These are phyloP conservation scores for Heteromyza rotundicornis DNA, from an alignment of 2,888 invertebrate species.

Conservation along the genomic window DNA sequence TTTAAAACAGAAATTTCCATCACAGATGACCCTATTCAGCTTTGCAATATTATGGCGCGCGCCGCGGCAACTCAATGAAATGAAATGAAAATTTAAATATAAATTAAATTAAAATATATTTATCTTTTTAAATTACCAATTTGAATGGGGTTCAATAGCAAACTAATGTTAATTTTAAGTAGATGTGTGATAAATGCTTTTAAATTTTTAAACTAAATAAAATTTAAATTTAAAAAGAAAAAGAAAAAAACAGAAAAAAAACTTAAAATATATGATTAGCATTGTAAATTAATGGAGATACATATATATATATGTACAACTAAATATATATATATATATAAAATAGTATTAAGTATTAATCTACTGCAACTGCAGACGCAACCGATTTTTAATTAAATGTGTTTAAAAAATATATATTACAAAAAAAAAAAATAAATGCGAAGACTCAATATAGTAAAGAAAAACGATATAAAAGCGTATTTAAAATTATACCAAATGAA, in stretches of 20 bases:
- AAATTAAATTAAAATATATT: neutral
- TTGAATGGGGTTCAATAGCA: slow-evolving; percentile 1
- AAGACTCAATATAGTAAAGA: no score
- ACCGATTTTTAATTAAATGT: neutral
- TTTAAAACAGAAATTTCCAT: no score
- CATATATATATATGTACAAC: slow-evolving; percentile 1
- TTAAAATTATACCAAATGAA: no score
- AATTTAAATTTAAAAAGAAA: neutral
- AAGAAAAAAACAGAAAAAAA: neutral
- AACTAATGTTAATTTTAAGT: slow-evolving; percentile 18
- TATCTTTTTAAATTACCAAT: neutral
- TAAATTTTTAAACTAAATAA: slow-evolving; percentile 1
- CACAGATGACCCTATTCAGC: no score
- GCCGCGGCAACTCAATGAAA: no score
- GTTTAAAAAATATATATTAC: no score
- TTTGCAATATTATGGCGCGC: no score
- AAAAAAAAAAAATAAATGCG: no score
- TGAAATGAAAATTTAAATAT: no score
- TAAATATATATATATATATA: slow-evolving; percentile 4
- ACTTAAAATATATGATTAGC: neutral
- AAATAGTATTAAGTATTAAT: neutral
- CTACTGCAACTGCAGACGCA: neutral
- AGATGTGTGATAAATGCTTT: slow-evolving; percentile 27
- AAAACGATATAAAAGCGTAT: no score
- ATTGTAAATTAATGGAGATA: neutral